A percentile compares a stretch with the other conserved stretches of the same genome.
Conservation (phyloP, 1,140 invertebrate species). For the Ceratosolen fusciceps region DNA sequence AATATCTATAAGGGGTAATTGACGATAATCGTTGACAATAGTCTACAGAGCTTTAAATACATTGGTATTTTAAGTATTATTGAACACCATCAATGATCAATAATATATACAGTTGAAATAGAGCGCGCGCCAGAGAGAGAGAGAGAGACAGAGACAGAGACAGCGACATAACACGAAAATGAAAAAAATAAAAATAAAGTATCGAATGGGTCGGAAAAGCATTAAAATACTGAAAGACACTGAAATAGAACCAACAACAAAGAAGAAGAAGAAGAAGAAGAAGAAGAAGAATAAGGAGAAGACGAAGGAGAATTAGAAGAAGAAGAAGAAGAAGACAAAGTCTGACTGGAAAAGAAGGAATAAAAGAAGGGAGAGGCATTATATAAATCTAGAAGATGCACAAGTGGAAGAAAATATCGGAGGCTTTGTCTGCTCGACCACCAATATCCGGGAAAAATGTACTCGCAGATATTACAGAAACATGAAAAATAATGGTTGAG, state of each 20-base stretch:
- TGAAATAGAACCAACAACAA: background rate
- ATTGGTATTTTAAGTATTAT: background rate
- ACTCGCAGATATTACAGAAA: slow-evolving; percentile 62
- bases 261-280: background rate
- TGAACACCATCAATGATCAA: background rate
- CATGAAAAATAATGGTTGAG: slow-evolving; percentile 60
- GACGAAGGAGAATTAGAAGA: background rate
- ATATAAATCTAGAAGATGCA: background rate
- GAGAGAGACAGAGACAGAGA: background rate
- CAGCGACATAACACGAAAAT: too few relatives aligned
- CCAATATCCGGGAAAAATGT: slow-evolving; percentile 62
- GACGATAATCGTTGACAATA: too few relatives aligned
- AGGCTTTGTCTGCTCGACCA: slow-evolving; percentile 50
- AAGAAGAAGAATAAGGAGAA: background rate
- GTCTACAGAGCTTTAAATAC: too few relatives aligned
- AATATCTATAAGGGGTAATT: too few relatives aligned
- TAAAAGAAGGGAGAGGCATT: background rate
- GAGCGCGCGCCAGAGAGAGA: too few relatives aligned
- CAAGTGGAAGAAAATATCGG: slow-evolving; percentile 29
- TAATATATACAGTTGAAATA: background rate
- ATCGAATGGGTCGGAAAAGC: background rate
- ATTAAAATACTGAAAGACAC: background rate
- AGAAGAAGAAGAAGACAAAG: background rate
- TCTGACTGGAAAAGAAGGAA: background rate
- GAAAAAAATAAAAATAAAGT: too few relatives aligned